Evolutionary conservation across 2,797 vertebrate genomes (phyloP), one percentile per base, ranked within the genome.

Genomic region (Lepus oiostolus): DNA sequence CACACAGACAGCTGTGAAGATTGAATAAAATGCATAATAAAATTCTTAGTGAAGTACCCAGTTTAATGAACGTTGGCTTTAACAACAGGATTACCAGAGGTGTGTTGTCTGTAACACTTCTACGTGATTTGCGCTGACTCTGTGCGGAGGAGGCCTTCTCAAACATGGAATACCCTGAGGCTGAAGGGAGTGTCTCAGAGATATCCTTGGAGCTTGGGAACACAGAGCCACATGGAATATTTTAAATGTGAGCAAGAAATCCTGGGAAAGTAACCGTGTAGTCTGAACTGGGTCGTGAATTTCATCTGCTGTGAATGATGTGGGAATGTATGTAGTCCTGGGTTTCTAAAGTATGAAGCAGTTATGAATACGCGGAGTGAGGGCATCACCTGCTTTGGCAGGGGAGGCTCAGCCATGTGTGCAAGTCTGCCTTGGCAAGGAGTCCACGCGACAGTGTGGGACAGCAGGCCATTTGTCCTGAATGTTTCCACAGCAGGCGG

Each of bases 291-390:
- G 11, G 50, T 19, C 65, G 72, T 71, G 86, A 79, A 91, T 93
- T 95, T 94, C 58, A 88, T 85, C 52, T 74, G 26, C 35, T 77
- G 68, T 90, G 63, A 95, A 91, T 93, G 95, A 94, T 86, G 68
- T 77, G 87, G 77, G 67, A 85, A 74, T 90, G 4, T 77, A 75
- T 92, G 87, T 65, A 35, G 28, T 85, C 17, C 50, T 80, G 28
- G 2, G 4, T 93, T 60, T 91, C 67, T 72, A 94, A 63, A 75
- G 81, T 90, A 35, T 63, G 62, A 87, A 76, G 58, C 30, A 74
- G 35, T 87, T 90, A 17, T 75, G 92, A 47, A 63, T 79, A 86
- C 79, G 50, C 67, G 22, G 74, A 93, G 30, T 77, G 77, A 85
- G 85, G 67, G 77, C 28, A 65, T 24, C 38, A 54, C 7, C 24